phyloP scores from a whole-genome alignment of 2,888 invertebrate genomes.

The Tachina fera region DNA sequence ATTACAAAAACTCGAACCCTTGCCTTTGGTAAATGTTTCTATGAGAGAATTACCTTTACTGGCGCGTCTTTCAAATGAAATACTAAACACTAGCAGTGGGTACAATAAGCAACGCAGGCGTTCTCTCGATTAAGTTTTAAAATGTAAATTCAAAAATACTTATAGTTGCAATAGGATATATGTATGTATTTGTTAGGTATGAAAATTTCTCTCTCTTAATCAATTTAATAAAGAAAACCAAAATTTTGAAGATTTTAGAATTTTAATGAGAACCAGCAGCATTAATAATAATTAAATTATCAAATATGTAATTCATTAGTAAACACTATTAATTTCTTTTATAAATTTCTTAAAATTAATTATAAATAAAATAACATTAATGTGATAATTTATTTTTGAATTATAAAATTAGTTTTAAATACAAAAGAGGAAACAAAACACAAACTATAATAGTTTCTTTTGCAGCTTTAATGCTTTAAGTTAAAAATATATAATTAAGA shows the following conservation, averaged over 20 bases:
- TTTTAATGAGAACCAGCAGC: conserved; percentile 44
- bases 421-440: conserved; percentile 17
- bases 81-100: conserved; percentile 72
- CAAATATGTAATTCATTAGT: conserved; percentile 11
- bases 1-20: conserved; percentile 81
- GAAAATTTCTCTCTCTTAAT: conserved; percentile 14
- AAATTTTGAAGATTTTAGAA: conserved; percentile 28
- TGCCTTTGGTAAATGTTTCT: conserved; percentile 82
- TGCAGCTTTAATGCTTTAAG: conserved; percentile 64
- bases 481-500: conserved; percentile 25
- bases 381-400: conserved; percentile 69
- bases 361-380: conserved; percentile 56
- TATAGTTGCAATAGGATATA: conserved; percentile 30
- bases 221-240: conserved; percentile 28
- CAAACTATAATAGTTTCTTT: conserved; percentile 33
- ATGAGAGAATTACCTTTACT: conserved; percentile 82
- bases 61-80: conserved; percentile 80
- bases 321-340: conserved; percentile 26
- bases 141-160: conserved; percentile 57
- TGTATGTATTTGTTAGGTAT: conserved; percentile 12
- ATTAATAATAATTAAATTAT: conserved; percentile 64
- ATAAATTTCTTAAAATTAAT: too few species aligned
- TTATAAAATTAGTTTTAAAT: conserved; percentile 49
- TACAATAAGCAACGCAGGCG: conserved; percentile 74
- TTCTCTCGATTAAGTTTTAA: conserved; percentile 76